These are phyloP conservation scores for Notodonta ziczac DNA, from an alignment of 2,888 invertebrate species.

Conservation along the genomic window DNA sequence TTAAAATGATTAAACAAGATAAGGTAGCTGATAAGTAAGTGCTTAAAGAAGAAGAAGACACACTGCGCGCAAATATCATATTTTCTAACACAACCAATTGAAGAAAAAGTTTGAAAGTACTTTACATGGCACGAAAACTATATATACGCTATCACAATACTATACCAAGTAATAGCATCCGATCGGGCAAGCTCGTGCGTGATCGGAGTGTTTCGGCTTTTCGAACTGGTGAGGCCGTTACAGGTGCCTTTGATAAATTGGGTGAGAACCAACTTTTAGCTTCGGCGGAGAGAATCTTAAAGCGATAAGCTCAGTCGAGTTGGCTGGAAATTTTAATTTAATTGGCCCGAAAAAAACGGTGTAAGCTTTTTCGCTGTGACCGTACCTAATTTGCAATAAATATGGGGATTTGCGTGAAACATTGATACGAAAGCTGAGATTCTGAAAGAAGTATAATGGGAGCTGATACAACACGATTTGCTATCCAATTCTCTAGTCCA, in stretches of 20 bases:
- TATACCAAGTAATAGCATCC: constrained; percentile 29
- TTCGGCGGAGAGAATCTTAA: constrained; percentile 31
- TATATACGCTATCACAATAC: no score
- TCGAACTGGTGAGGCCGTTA: constrained; percentile 35
- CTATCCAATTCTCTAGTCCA: neutral
- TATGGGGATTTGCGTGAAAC: constrained; percentile 3
- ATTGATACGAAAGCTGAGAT: constrained; percentile 4
- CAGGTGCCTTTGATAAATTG: constrained; percentile 49
- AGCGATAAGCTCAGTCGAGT: constrained; percentile 36
- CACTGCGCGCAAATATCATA: no score
- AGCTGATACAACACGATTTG: constrained; percentile 1
- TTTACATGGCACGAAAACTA: no score
- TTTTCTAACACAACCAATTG: no score
- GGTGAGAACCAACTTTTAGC: constrained; percentile 37
- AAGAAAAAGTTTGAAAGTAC: no score
- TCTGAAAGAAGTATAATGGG: neutral
- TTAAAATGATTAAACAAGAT: no score
- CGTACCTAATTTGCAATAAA: constrained; percentile 7
- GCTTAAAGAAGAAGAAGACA: no score
- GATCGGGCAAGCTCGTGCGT: constrained; percentile 31
- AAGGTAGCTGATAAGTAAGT: no score
- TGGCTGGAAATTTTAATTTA: constrained; percentile 30
- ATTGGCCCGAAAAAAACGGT: constrained; percentile 19
- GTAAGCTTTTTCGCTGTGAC: constrained; percentile 14
- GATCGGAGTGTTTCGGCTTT: constrained; percentile 30